phyloP scores from a whole-genome alignment of 1,140 invertebrate species.

The Piezodorus guildinii region DNA sequence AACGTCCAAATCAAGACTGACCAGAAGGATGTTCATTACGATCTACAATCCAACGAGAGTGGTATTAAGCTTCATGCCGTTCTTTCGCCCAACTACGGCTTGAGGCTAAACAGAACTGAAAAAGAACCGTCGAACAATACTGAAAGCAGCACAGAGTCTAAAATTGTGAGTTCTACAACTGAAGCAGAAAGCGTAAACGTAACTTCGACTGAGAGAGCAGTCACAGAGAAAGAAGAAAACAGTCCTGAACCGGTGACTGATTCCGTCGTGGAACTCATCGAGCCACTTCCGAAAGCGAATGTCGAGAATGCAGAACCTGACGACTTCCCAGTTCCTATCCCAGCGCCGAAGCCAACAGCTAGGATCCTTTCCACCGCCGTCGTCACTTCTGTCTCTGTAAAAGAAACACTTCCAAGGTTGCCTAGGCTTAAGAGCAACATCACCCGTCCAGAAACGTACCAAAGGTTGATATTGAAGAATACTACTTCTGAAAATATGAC shows the following conservation, averaged over 20 bases:
- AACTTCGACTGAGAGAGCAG: neutral
- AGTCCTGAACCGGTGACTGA: neutral
- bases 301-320: neutral
- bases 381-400: slow-evolving; percentile 27
- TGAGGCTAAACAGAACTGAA: slow-evolving; percentile 19
- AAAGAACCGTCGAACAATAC: neutral
- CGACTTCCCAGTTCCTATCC: neutral
- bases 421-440: slow-evolving; percentile 13
- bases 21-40: neutral
- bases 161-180: neutral
- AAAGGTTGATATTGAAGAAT: neutral
- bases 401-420: slow-evolving; percentile 21
- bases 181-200: neutral
- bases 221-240: neutral
- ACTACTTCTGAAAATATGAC: neutral
- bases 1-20: slow-evolving; percentile 18
- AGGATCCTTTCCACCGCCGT: slow-evolving; percentile 29
- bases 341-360: slow-evolving; percentile 20
- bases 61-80: slow-evolving; percentile 11
- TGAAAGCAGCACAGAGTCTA: neutral
- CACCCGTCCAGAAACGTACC: neutral
- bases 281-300: neutral
- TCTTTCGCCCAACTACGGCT: slow-evolving; percentile 19
- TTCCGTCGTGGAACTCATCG: neutral
- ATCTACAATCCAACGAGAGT: slow-evolving; percentile 21